Evolutionary conservation across 2,797 vertebrate genomes (phyloP), one percentile per base, ranked within the genome.

Genomic region (Gastrophryne carolinensis): DNA sequence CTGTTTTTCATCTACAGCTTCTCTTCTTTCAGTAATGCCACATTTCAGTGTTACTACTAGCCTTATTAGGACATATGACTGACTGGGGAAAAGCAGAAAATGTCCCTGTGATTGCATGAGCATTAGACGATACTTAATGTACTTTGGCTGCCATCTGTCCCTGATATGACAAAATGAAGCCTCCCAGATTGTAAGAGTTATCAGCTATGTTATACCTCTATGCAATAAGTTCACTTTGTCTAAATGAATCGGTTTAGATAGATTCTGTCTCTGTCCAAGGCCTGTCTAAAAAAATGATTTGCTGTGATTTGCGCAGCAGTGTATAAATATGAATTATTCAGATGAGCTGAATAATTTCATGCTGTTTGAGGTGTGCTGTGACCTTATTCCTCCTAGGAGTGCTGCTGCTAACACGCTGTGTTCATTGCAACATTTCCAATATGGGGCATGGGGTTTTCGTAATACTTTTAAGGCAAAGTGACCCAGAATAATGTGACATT

Each of bases 241-340:
- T n/a, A n/a, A n/a, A 47, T 8, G 17, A 47, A 19, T 47, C 56
- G 19, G 15, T 73, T 29, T 32, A 65, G 41, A 68, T 77, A 58
- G 74, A 77, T 77, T 77, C 74, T 77, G 74, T 64, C 74, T 77
- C 50, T 56, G 26, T 32, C 44, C 44, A 17, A 7, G 44, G 44
- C 44, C 44, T 41, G 54, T 35, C 47, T 63, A 21, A 34, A 56
- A 34, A 56, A 44, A 21, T 34, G 13, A 61, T 76, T 44, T 54
- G 73, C 73, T 69, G 61, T 68, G 53, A 39, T 68, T 75, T 30
- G 29, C 23, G 52, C 58, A 29, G 49, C 35, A 13, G 34, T 49
- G 50, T 26, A 54, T 47, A 77, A 68, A 77, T 58, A 71, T 77
- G 74, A 77, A 77, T 77, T 77, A 77, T 77, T 77, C 66, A 77